Evolutionary conservation across 2,113 vertebrate genomes (phyloP).

Genomic region (Taurulus bubalis): DNA sequence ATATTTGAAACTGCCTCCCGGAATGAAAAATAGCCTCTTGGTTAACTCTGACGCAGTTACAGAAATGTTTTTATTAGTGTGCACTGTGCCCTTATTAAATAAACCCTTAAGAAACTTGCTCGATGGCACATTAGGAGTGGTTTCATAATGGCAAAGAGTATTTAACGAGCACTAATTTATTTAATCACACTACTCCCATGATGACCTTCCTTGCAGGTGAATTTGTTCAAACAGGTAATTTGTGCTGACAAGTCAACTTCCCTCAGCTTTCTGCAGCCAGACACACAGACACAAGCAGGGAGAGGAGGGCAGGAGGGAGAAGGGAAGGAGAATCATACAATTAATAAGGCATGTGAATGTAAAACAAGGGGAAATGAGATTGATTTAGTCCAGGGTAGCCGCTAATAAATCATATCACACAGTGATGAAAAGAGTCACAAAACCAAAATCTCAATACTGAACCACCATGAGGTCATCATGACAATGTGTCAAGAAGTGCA

Average conservation of each 20-base stretch:
- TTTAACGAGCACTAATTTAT: slow-evolving; percentile 2
- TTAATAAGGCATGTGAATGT: not conserved
- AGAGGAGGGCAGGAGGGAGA: not conserved
- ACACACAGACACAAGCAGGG: slow-evolving; percentile 13
- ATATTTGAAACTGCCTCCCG: too few species aligned
- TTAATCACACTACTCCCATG: not conserved
- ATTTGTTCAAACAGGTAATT: slow-evolving; percentile 17
- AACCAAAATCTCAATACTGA: slow-evolving; percentile 10
- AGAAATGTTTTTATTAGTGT: too few species aligned
- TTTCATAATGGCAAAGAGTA: not conserved
- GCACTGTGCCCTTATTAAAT: too few species aligned
- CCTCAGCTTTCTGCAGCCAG: slow-evolving; percentile 20
- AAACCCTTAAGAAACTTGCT: not conserved
- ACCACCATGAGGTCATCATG: not conserved
- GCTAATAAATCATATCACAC: not conserved
- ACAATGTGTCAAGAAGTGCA: not conserved
- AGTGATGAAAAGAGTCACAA: slow-evolving; percentile 1
- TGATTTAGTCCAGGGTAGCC: not conserved
- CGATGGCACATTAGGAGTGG: slow-evolving; percentile 5
- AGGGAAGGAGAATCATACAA: not conserved
- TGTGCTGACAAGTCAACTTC: not conserved
- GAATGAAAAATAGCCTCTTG: too few species aligned
- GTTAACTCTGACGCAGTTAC: too few species aligned
- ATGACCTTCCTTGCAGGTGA: not conserved
- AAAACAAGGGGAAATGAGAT: not conserved